These are phyloP conservation scores for Thumatha senex DNA, from an alignment of 2,888 invertebrate species.

Conservation along the genomic window DNA sequence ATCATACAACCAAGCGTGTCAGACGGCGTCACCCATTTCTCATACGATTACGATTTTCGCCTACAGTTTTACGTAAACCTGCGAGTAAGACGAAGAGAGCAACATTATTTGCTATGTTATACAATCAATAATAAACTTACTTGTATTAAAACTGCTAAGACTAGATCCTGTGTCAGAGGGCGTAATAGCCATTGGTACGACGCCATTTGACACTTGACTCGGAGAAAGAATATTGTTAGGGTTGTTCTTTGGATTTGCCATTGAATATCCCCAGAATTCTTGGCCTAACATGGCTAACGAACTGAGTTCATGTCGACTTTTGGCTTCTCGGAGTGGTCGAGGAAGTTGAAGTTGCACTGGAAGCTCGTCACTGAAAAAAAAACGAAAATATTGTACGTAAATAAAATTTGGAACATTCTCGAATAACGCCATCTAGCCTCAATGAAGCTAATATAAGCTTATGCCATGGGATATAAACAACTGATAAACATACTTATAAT, in stretches of 20 bases:
- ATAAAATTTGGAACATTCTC: too few relatives aligned
- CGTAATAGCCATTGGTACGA: constrained; percentile 77
- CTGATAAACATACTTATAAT: too few relatives aligned
- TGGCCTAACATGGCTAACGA: constrained; percentile 95
- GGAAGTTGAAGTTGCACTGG: constrained; percentile 95
- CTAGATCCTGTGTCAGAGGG: constrained; percentile 88
- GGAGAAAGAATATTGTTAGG: constrained; percentile 67
- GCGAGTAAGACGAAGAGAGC: too few relatives aligned
- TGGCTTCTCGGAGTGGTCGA: constrained; percentile 92
- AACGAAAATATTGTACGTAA: neutral
- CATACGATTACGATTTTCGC: too few relatives aligned
- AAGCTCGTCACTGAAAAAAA: constrained; percentile 90
- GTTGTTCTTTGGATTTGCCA: constrained; percentile 87
- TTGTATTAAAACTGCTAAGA: constrained; percentile 88
- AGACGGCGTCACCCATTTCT: too few relatives aligned
- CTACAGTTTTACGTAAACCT: too few relatives aligned
- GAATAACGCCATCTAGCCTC: too few relatives aligned
- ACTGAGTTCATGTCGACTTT: constrained; percentile 94
- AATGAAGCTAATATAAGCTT: too few relatives aligned
- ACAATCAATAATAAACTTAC: constrained; percentile 59
- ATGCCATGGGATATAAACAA: too few relatives aligned
- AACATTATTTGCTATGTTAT: too few relatives aligned
- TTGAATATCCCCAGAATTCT: constrained; percentile 92
- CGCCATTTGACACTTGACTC: constrained; percentile 63
- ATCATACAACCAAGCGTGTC: too few relatives aligned